Base-by-base conservation (phyloP, 1,140 invertebrate species). In the Micrasema longulum region DNA sequence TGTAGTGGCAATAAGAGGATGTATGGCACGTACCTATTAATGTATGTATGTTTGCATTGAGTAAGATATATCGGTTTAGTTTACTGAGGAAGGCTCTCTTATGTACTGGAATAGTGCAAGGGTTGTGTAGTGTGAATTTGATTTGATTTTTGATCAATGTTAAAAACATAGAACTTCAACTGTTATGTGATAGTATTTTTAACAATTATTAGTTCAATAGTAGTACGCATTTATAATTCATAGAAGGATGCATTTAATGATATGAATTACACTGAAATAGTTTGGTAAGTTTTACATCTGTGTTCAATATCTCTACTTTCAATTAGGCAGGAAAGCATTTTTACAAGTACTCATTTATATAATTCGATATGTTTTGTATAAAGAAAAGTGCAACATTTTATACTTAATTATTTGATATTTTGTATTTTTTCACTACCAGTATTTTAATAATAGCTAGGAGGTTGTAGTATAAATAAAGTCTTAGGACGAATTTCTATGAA, bases 341-440 rank as follows among this genome's bases (percentile, higher is more conserved):
- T 43, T 63, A 63, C 64, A n/a, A n/a, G n/a, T n/a, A 53, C 47
- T 36, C 48, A 16, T 65, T 53, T 38, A 53, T 50, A 35, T 67
- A 60, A 48, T 38, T 73, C 45, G 41, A 50, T 23, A 45, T 47
- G 38, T 50, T 43, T 71, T 71, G 70, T 62, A 41, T 76, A 64
- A 66, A 66, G n/a, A n/a, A 53, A 52, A 36, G 14, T 63, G 57
- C 36, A 71, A 65, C 31, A 62, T 50, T 57, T n/a, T 63, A 57
- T 60, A 62, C 35, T 67, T 43, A 76, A 65, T 57, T 47, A 68
- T 68, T 35, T 76, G 47, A 71, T 74, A 52, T 76, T 74, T 80
- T 79, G 79, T 85, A 85, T 83, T 85, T 84, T 85, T 85, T 80
- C 84, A 85, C 83, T 85, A 83, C 84, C 84, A 85, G 84, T 85